Evolutionary conservation across 2,113 vertebrate species (phyloP).

Genomic region (Ammospiza nelsoni): DNA sequence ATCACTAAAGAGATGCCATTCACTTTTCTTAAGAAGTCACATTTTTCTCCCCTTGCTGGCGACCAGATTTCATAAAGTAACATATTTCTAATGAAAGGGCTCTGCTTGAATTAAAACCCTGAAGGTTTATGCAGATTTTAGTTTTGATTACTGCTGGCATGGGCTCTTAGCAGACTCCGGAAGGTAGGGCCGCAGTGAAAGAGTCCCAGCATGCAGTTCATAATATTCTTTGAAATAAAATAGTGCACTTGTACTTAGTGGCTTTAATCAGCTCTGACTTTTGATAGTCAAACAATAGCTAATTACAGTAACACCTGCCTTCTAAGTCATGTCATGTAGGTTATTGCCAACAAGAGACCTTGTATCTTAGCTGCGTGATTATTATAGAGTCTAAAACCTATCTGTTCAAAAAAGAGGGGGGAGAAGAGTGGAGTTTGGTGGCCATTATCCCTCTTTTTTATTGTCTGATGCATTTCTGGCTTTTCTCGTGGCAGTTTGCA

Average conservation of each 20-base stretch:
- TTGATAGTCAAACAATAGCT: slow-evolving; percentile 99
- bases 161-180: slow-evolving; percentile 95
- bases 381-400: slow-evolving; percentile 74
- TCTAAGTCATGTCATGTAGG: slow-evolving; percentile 87
- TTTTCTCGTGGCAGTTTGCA: slow-evolving; percentile 4
- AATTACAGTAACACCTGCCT: slow-evolving; percentile 99
- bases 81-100: slow-evolving; percentile 99
- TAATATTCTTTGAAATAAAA: slow-evolving; percentile 98
- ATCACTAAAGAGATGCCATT: slow-evolving; percentile 99
- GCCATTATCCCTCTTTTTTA: slow-evolving; percentile 72
- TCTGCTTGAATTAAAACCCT: slow-evolving; percentile 95
- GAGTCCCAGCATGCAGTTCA: slow-evolving; percentile 93
- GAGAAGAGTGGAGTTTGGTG: slow-evolving; percentile 72
- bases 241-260: slow-evolving; percentile 93
- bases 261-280: slow-evolving; percentile 99
- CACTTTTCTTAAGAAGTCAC: slow-evolving; percentile 97
- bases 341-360: slow-evolving; percentile 89
- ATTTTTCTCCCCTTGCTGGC: slow-evolving; percentile 95
- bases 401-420: slow-evolving; percentile 57
- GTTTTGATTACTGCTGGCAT: slow-evolving; percentile 99
- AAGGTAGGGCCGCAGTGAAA: slow-evolving; percentile 93
- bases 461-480: slow-evolving; percentile 57
- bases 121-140: slow-evolving; percentile 95
- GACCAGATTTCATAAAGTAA: slow-evolving; percentile 95
- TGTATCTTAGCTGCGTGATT: slow-evolving; percentile 82